These are phyloP conservation scores for Eupithecia tripunctaria DNA, from an alignment of 2,888 invertebrate species.

Conservation along the genomic window DNA sequence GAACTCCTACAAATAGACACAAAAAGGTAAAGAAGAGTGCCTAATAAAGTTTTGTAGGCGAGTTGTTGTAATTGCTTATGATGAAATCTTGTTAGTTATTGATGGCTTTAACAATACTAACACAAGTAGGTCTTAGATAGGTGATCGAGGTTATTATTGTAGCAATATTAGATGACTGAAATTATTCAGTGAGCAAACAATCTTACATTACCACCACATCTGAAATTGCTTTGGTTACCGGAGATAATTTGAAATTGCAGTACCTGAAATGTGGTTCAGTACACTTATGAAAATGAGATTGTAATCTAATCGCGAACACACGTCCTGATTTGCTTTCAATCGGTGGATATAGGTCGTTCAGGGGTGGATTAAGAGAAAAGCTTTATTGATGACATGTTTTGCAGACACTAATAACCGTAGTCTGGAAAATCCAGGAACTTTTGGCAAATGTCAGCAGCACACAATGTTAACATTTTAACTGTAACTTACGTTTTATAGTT, in stretches of 20 bases:
- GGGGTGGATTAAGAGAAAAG: slow-evolving; percentile 20
- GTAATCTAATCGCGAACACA: slow-evolving; percentile 61
- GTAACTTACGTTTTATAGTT: not conserved
- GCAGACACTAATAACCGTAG: not conserved
- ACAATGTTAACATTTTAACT: not conserved
- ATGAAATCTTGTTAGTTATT: not conserved
- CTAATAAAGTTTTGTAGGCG: not conserved
- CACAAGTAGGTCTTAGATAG: not conserved
- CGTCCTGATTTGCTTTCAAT: slow-evolving; percentile 61
- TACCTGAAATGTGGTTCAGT: slow-evolving; percentile 48
- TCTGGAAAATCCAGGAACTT: not conserved
- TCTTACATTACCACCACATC: slow-evolving; percentile 28
- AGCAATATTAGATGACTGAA: not conserved
- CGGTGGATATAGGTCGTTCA: slow-evolving; percentile 50
- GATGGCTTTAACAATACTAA: not conserved
- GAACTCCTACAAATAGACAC: slow-evolving; percentile 37
- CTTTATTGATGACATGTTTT: not conserved
- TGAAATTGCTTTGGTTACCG: slow-evolving; percentile 42
- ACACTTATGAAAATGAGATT: slow-evolving; percentile 63
- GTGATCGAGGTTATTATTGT: not conserved
- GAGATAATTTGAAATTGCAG: slow-evolving; percentile 54
- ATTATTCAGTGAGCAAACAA: not conserved
- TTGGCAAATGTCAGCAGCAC: not conserved
- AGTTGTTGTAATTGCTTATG: not conserved
- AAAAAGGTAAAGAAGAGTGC: slow-evolving; percentile 27